Evolutionary conservation across 1,140 invertebrate species (phyloP).

Genomic region (Xylocopa sonorina): DNA sequence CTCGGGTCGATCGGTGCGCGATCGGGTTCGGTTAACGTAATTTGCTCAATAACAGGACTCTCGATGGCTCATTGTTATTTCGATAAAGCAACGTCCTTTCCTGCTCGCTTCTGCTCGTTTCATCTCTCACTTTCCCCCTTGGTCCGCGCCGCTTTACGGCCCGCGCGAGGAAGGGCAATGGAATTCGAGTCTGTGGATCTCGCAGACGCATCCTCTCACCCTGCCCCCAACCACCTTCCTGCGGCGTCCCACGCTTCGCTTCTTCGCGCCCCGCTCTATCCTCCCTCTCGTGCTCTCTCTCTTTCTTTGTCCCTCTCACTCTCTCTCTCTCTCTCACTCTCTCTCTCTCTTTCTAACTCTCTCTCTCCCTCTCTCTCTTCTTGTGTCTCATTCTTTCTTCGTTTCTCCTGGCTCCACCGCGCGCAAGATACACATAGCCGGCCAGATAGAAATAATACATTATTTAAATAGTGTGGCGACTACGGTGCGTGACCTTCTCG

Average conservation of each 20-base stretch:
- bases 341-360: too few relatives aligned
- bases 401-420: slow-evolving; percentile 20
- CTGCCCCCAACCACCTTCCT: slow-evolving; percentile 26
- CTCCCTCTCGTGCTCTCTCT: too few relatives aligned
- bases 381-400: slow-evolving; percentile 31
- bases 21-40: slow-evolving; percentile 46
- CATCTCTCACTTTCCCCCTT: slow-evolving; percentile 62
- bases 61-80: slow-evolving; percentile 58
- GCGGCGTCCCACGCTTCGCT: slow-evolving; percentile 45
- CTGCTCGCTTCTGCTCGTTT: slow-evolving; percentile 59
- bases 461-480: slow-evolving; percentile 75
- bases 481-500: slow-evolving; percentile 74
- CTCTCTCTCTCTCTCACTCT: slow-evolving; percentile 1
- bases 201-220: slow-evolving; percentile 62
- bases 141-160: slow-evolving; percentile 33
- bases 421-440: slow-evolving; percentile 53
- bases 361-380: slow-evolving; percentile 22
- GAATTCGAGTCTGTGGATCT: slow-evolving; percentile 68
- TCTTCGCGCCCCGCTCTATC: slow-evolving; percentile 26
- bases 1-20: not conserved
- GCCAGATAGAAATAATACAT: slow-evolving; percentile 73
- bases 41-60: slow-evolving; percentile 37
- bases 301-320: too few relatives aligned
- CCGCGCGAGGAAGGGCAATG: slow-evolving; percentile 62
- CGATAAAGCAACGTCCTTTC: slow-evolving; percentile 54